A percentile compares a stretch with the other conserved stretches of the same genome.
These are phyloP conservation scores for Gisinianus flammeolus DNA, from an alignment of 2,888 invertebrate species.

Conservation along the genomic window DNA sequence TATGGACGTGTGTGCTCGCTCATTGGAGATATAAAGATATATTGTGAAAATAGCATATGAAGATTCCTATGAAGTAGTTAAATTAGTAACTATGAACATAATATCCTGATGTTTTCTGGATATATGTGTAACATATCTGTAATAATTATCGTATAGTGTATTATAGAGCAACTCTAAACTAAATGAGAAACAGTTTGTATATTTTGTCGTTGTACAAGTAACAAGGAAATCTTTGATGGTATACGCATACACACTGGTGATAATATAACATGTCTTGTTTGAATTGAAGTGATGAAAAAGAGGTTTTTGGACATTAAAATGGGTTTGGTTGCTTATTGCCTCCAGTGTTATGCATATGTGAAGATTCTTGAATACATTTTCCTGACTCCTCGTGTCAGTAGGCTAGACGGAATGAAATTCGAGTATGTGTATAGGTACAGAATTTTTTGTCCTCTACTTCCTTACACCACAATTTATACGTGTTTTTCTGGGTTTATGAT, in stretches of 20 bases:
- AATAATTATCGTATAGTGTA: neutral
- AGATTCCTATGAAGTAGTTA: no score
- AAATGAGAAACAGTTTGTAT: neutral
- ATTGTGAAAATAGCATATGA: no score
- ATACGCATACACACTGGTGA: neutral
- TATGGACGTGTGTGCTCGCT: no score
- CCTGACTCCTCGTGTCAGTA: no score
- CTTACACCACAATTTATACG: no score
- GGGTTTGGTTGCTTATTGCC: slow-evolving; percentile 29
- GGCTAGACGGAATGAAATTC: no score
- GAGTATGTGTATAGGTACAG: no score
- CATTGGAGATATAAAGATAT: no score
- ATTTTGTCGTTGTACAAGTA: neutral
- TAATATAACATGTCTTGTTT: neutral
- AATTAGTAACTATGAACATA: no score
- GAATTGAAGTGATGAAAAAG: slow-evolving; percentile 18
- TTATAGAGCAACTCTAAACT: neutral
- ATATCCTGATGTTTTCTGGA: neutral
- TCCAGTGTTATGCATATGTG: neutral
- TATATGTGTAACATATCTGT: no score
- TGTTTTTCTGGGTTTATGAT: no score
- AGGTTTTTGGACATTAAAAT: slow-evolving; percentile 23
- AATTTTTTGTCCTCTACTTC: neutral
- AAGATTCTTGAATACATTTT: neutral
- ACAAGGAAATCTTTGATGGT: slow-evolving; percentile 3